Conservation (phyloP, 2,797 vertebrate genomes). For the Aphelocoma californica region DNA sequence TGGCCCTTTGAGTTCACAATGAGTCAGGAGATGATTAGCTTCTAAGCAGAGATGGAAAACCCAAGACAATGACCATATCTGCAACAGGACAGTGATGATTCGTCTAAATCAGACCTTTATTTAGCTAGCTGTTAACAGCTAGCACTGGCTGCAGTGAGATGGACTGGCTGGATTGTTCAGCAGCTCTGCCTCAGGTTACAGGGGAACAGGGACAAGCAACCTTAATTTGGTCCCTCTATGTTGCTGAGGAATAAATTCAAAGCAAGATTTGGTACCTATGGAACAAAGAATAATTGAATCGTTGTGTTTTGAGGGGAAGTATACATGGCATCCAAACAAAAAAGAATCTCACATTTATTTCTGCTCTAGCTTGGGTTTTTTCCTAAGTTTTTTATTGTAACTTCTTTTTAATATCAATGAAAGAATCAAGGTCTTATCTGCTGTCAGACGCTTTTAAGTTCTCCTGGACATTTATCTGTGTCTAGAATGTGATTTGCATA, state of each 20-base stretch:
- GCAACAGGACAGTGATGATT: not conserved
- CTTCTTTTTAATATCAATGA: not conserved
- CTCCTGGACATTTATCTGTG: not conserved
- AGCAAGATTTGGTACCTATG: not conserved
- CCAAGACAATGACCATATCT: not conserved
- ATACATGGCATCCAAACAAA: not conserved
- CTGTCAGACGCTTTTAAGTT: not conserved
- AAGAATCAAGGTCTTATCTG: not conserved
- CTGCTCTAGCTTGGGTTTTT: accelerated
- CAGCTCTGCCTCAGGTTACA: not conserved
- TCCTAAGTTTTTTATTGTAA: not conserved
- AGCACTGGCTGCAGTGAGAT: not conserved
- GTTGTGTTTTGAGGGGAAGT: not conserved
- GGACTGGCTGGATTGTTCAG: conserved; percentile 22
- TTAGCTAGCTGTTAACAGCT: not conserved
- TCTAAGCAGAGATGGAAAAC: not conserved
- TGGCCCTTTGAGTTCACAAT: not conserved
- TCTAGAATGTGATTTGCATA: not conserved
- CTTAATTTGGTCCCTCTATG: not conserved
- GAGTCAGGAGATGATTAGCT: not conserved
- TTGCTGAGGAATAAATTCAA: not conserved
- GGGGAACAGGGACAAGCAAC: not conserved
- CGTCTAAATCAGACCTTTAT: conserved; percentile 53
- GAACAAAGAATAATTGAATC: not conserved
- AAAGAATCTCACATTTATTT: not conserved